Conservation (phyloP, 2,888 invertebrate genomes). For the Idaea aversata region DNA sequence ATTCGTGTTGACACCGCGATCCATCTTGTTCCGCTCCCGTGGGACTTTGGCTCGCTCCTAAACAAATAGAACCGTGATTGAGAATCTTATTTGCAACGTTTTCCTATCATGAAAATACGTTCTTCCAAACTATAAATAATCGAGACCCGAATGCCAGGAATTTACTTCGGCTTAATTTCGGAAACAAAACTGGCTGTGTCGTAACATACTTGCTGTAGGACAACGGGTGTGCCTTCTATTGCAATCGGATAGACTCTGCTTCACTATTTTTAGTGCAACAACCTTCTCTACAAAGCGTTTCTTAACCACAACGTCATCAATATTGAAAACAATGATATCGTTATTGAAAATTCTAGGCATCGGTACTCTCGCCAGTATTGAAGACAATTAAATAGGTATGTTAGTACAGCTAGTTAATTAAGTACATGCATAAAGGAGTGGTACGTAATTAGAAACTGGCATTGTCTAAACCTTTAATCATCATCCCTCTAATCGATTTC, state of each 20-base stretch:
- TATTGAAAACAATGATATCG: no score
- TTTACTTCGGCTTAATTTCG: slow-evolving; percentile 73
- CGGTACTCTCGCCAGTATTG: no score
- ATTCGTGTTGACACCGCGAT: slow-evolving; percentile 80
- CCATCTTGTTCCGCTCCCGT: slow-evolving; percentile 77
- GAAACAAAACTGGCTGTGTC: slow-evolving; percentile 60
- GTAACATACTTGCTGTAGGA: neutral
- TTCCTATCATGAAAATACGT: slow-evolving; percentile 51
- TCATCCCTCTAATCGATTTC: no score
- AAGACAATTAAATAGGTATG: no score
- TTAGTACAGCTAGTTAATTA: no score
- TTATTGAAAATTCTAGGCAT: no score
- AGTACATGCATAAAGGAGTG: no score
- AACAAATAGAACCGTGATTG: slow-evolving; percentile 75
- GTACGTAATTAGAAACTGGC: no score
- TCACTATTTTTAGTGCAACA: neutral
- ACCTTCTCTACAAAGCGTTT: neutral
- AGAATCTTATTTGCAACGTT: slow-evolving; percentile 66
- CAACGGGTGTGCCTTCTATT: slow-evolving; percentile 32
- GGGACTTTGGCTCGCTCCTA: slow-evolving; percentile 59
- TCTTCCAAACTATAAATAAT: slow-evolving; percentile 50
- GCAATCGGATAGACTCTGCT: neutral
- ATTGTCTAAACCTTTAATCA: no score
- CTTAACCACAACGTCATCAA: neutral
- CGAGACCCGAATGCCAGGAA: slow-evolving; percentile 56